phyloP scores from a whole-genome alignment of 2,888 invertebrate species.

The Empis stercorea region DNA sequence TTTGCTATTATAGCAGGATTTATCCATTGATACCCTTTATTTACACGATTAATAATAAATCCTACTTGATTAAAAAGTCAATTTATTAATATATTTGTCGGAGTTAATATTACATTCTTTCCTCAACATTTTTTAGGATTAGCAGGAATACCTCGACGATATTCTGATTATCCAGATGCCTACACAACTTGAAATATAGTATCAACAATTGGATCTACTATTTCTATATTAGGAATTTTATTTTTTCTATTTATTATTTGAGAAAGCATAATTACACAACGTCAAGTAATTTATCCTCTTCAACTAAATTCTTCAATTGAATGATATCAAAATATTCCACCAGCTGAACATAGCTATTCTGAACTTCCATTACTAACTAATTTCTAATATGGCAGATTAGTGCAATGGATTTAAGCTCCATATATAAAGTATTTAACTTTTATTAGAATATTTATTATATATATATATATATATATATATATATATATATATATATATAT shows the following conservation, averaged over 20 bases:
- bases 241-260: constrained; percentile 48
- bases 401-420: constrained; percentile 54
- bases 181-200: constrained; percentile 53
- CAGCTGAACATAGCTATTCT: constrained; percentile 46
- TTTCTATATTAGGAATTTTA: constrained; percentile 45
- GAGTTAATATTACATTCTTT: constrained; percentile 70
- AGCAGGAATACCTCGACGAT: constrained; percentile 62
- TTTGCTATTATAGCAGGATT: constrained; percentile 66
- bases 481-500: no score
- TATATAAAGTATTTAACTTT: constrained; percentile 48
- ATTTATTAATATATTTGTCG: constrained; percentile 58
- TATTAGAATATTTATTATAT: constrained; percentile 39
- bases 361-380: constrained; percentile 45
- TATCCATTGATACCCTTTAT: constrained; percentile 56
- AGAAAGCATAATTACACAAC: constrained; percentile 45
- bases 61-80: constrained; percentile 49
- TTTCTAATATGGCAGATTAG: constrained; percentile 49
- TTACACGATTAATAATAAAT: constrained; percentile 49
- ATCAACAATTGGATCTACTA: constrained; percentile 53
- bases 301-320: constrained; percentile 46
- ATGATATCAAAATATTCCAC: constrained; percentile 46
- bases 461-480: no score
- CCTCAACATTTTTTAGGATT: constrained; percentile 64
- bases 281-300: constrained; percentile 38
- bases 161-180: constrained; percentile 57